Conservation (phyloP, 92 coral and sea anemone genomes). For the Paragorgia papillata region DNA sequence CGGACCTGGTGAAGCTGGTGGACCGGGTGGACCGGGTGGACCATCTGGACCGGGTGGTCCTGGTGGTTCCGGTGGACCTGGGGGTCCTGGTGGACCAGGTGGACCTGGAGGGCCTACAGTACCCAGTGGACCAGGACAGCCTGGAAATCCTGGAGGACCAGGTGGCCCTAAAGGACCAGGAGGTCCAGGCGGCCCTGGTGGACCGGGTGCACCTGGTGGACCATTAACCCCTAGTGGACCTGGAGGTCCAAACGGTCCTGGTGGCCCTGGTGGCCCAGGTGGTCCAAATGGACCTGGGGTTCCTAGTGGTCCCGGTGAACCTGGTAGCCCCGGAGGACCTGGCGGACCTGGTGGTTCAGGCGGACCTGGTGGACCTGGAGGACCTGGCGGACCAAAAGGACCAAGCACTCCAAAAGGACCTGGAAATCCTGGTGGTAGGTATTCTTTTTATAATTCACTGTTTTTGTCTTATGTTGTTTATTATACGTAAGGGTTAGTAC, state of each 20-base stretch:
- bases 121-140: slow-evolving; percentile 76
- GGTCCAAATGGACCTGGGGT: slow-evolving; percentile 70
- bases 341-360: slow-evolving; percentile 33
- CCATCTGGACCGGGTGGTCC: slow-evolving; percentile 62
- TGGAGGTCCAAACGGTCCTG: slow-evolving; percentile 70
- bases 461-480: too few relatives aligned
- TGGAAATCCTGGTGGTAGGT: slow-evolving; percentile 55
- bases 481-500: too few relatives aligned
- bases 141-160: slow-evolving; percentile 85
- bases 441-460: too few relatives aligned
- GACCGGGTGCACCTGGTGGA: slow-evolving; percentile 53
- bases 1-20: slow-evolving; percentile 66
- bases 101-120: slow-evolving; percentile 77
- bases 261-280: slow-evolving; percentile 64
- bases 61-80: slow-evolving; percentile 61
- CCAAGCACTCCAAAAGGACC: slow-evolving; percentile 52
- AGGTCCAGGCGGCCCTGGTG: slow-evolving; percentile 63
- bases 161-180: slow-evolving; percentile 71
- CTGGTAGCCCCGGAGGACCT: slow-evolving; percentile 61
- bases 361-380: slow-evolving; percentile 82
- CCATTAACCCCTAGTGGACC: slow-evolving; percentile 70
- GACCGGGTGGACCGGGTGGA: slow-evolving; percentile 70
- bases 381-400: slow-evolving; percentile 71
- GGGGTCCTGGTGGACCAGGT: slow-evolving; percentile 36
- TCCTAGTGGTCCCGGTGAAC: slow-evolving; percentile 73